Base-by-base conservation (phyloP, 2,888 invertebrate genomes). In the Galerucella pusilla region DNA sequence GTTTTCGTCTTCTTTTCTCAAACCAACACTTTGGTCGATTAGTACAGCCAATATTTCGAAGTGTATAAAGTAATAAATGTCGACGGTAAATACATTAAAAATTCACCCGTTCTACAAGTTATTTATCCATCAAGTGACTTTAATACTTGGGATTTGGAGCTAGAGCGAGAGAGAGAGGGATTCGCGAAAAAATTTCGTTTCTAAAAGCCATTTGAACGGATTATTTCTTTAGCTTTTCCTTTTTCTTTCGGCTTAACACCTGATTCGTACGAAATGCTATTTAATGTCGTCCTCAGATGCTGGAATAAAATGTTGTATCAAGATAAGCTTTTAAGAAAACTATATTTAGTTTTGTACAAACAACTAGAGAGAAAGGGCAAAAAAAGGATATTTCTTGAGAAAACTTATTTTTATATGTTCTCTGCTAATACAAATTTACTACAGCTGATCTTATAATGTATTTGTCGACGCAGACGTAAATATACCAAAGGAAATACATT, bases 31-130 rank as follows among this genome's bases (percentile, higher is more conserved):
- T 66, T 59, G 73, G 14, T 80, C 81, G 83, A 84, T 83, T 83
- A 83, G 82, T 82, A 83, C 81, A 76, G 77, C 77, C 79, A 81
- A 83, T 83, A 82, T 82, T 20, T 78, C 79, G 80, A 77, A 77
- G 82, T 83, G 83, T 83, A 84, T 81, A 83, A 81, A 80, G 83
- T 83, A 83, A 84, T 82, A 82, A 83, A 81, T 79, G 78, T 76
- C 77, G 80, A 61, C 12, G 64, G 68, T 16, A n/a, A 46, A 65
- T 20, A 42, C 60, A 71, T 77, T 75, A 77, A 77, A 76, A 75
- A 77, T 77, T 77, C 75, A 77, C 75, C 59, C 45, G 71, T 59
- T 68, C 59, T 71, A 35, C 66, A 52, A 57, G 70, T 73, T 73
- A 73, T 73, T 66, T 76, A 75, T 69, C 64, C 60, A 45, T 64